Base-by-base conservation (phyloP, 2,113 vertebrate species). In the Helogale parvula region DNA sequence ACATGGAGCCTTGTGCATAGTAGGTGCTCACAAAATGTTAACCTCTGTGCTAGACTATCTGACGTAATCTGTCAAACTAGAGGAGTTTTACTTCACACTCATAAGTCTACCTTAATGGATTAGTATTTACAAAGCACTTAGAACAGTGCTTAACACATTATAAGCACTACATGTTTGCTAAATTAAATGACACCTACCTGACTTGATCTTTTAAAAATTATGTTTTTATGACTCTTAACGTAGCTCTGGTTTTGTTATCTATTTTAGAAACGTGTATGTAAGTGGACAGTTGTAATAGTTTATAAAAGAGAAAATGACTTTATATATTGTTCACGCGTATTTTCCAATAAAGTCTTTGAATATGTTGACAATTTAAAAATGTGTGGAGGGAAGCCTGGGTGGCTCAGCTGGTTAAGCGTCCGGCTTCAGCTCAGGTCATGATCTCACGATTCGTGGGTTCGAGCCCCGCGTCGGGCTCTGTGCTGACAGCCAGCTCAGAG, bases 361-460 rank as follows among this genome's bases (percentile, higher is more conserved):
- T 94, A 83, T 97, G 33, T 5, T 92, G n/a, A 68, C 10, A 95
- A 41, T 47, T 95, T 94, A 84, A 86, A 96, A 84, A 85, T 86
- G 85, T 52, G 38, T 63, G 0, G 14, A 80, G 19, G n/a, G n/a
- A n/a, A n/a, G n/a, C n/a, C n/a, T n/a, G n/a, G n/a, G n/a, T n/a
- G n/a, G n/a, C n/a, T n/a, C n/a, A n/a, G n/a, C n/a, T n/a, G n/a
- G n/a, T n/a, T n/a, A n/a, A n/a, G n/a, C n/a, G n/a, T n/a, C n/a
- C n/a, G n/a, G n/a, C n/a, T n/a, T n/a, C n/a, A n/a, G n/a, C n/a
- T n/a, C n/a, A n/a, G n/a, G n/a, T n/a, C n/a, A n/a, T n/a, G n/a
- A n/a, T n/a, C n/a, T n/a, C n/a, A n/a, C n/a, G n/a, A n/a, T n/a
- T n/a, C n/a, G n/a, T n/a, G n/a, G n/a, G n/a, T n/a, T n/a, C n/a